These are phyloP conservation scores for Gopherus flavomarginatus DNA, from an alignment of 2,113 vertebrate species.

Conservation along the genomic window DNA sequence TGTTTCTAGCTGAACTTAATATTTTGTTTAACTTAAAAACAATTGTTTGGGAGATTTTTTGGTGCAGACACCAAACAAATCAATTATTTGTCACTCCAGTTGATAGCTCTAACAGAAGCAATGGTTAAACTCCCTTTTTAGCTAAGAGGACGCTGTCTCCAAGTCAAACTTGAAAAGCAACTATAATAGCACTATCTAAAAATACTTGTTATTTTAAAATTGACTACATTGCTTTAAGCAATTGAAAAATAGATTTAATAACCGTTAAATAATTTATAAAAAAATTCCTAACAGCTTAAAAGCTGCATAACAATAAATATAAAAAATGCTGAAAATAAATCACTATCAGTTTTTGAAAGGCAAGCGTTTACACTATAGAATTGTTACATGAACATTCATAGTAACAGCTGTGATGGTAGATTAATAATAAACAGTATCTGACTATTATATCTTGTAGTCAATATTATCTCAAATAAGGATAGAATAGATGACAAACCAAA, in stretches of 20 bases:
- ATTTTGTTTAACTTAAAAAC: not conserved
- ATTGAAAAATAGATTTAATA: not conserved
- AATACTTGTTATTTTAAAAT: not conserved
- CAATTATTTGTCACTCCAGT: not conserved
- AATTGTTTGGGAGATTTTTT: not conserved
- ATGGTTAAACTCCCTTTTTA: not conserved
- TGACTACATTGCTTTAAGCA: not conserved
- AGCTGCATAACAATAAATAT: not conserved
- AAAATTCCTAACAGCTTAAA: not conserved
- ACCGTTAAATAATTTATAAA: not conserved
- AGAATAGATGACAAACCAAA: not conserved
- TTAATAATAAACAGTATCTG: not conserved
- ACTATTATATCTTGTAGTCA: not conserved
- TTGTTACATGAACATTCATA: not conserved
- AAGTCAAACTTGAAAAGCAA: not conserved
- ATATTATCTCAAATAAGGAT: not conserved
- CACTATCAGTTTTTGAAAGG: not conserved
- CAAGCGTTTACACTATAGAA: not conserved
- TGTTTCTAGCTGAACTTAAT: not conserved
- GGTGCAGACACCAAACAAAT: not conserved
- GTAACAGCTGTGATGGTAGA: not conserved
- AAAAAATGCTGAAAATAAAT: not conserved
- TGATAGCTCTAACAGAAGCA: not conserved
- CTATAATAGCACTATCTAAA: too few relatives aligned
- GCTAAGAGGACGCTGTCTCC: not conserved